Conservation (phyloP, 2,113 vertebrate species). For the Peromyscus polionotus region DNA sequence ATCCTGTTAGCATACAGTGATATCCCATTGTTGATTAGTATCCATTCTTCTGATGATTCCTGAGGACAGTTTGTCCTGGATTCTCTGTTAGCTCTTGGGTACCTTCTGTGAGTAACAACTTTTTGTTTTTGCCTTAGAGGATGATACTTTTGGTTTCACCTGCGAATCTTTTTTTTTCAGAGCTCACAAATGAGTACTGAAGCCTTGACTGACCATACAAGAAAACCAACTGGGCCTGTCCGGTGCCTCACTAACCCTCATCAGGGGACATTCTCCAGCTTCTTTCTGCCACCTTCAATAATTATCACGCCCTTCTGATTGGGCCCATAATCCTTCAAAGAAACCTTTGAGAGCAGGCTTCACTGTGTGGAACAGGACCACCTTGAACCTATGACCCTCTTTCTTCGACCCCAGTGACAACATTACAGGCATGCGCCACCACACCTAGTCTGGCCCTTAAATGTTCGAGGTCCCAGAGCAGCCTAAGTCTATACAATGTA, state of each 20-base stretch:
- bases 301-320: neutral
- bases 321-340: neutral
- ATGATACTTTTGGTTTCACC: neutral
- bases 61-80: neutral
- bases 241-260: neutral
- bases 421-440: neutral
- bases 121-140: neutral
- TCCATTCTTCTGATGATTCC: neutral
- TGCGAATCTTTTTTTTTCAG: neutral
- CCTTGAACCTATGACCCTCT: neutral
- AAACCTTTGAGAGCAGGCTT: neutral
- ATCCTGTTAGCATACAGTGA: neutral
- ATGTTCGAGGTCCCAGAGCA: neutral
- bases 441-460: neutral
- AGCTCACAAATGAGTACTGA: neutral
- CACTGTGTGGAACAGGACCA: neutral
- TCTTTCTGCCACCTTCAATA: neutral
- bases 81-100: neutral
- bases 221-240: neutral
- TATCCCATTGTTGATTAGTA: neutral
- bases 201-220: neutral
- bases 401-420: neutral
- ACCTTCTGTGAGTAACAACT: constrained; percentile 28
- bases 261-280: neutral
- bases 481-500: neutral